Evolutionary conservation across 2,888 invertebrate genomes (phyloP), one percentile per base, ranked within the genome.

Genomic region (Athrips mouffetella): DNA sequence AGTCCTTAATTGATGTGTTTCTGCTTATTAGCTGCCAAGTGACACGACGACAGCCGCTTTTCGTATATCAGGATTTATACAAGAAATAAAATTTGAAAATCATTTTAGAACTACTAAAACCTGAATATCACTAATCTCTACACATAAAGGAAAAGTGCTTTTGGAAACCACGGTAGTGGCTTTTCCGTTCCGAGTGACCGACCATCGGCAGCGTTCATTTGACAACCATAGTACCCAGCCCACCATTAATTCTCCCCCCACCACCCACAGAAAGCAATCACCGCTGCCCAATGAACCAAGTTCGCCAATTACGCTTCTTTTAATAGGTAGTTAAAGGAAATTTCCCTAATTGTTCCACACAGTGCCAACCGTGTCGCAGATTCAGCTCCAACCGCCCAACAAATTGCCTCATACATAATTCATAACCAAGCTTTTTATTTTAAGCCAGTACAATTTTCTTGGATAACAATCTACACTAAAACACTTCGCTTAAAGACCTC

Each of bases 261-360:
- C 60, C 70, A 64, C 65, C 70, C 67, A 63, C 66, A 70, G 71
- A 74, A 77, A 77, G 76, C 76, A 80, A 80, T 81, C 80, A 75
- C 65, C 65, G 68, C 63, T 71, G 70, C 74, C 70, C 80, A 78
- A 79, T 80, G 79, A 80, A 79, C 70, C 80, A 79, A 78, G 73
- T 78, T 79, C 70, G 66, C 74, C 80, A 80, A 81, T 81, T 80
- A 81, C 73, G 71, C 71, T 70, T 78, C 72, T 78, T 78, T 76
- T 76, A 76, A 81, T 76, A 70, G 74, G 70, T 69, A 70, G 71
- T 80, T 74, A 70, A 73, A 75, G 73, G 65, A 76, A 76, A 74
- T 76, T 73, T 74, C 63, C 71, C 69, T 76, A 75, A 80, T 76
- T 72, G 76, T 65, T 69, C 62, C 67, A 67, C 68, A 66, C 62